phyloP scores from a whole-genome alignment of 2,888 invertebrate species.

The Cancer borealis region DNA sequence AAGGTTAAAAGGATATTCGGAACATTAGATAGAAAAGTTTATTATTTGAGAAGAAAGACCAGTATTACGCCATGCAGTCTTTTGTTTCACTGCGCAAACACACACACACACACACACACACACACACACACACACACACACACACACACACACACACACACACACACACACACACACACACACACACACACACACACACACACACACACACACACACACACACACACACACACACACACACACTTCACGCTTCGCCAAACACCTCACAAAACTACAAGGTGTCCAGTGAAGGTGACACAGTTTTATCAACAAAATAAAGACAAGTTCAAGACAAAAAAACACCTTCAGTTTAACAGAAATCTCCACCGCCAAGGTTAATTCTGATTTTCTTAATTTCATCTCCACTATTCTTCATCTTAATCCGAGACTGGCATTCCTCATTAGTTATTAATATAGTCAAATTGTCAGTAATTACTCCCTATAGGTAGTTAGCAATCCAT shows the following conservation, averaged over 20 bases:
- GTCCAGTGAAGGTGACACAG: neutral
- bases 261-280: neutral
- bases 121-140: neutral
- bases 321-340: neutral
- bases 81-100: neutral
- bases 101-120: neutral
- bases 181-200: neutral
- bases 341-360: neutral
- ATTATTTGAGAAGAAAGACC: neutral
- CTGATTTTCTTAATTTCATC: neutral
- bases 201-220: neutral
- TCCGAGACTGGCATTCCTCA: neutral
- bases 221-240: neutral
- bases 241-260: neutral
- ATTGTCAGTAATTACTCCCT: too few species aligned
- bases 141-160: too few species aligned
- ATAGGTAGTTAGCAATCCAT: too few species aligned
- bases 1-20: neutral
- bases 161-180: too few species aligned
- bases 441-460: neutral
- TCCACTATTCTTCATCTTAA: neutral
- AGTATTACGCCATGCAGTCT: neutral
- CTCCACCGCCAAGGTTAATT: neutral
- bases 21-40: neutral
- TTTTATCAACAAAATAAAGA: neutral